These are phyloP conservation scores for Sebastes baramenuke DNA, from an alignment of 2,797 vertebrate genomes.

Conservation along the genomic window DNA sequence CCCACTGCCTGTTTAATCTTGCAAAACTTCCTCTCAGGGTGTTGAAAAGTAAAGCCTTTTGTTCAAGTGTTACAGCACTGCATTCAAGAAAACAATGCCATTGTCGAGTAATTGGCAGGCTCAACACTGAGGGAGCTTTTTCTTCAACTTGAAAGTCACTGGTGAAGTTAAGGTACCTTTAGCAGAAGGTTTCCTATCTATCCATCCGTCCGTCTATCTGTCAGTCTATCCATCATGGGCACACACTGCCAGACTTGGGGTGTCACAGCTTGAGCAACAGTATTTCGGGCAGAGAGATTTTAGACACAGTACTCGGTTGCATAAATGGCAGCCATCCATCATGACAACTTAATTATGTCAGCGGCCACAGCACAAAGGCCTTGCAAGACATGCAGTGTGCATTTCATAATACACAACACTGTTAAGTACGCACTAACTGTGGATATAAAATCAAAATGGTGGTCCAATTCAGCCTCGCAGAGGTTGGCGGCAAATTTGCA, in stretches of 20 bases:
- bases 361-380: constrained; percentile 13
- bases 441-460: constrained; percentile 49
- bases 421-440: constrained; percentile 6
- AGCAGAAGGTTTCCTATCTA: not conserved
- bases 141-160: constrained; percentile 12
- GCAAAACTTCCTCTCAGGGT: not conserved
- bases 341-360: constrained; percentile 59
- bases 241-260: not conserved
- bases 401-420: constrained; percentile 34
- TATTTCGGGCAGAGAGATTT: constrained; percentile 8
- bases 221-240: not conserved
- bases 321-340: constrained; percentile 62
- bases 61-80: not conserved
- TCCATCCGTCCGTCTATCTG: not conserved
- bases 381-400: constrained; percentile 15
- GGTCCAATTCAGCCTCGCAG: constrained; percentile 9
- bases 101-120: constrained; percentile 15
- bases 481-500: constrained; percentile 4
- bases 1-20: not conserved
- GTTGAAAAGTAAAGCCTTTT: constrained; percentile 22
- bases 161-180: not conserved
- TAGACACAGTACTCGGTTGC: constrained; percentile 28
- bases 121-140: constrained; percentile 4
- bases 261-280: constrained; percentile 11
- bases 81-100: constrained; percentile 10